Base-by-base conservation (phyloP, 2,113 vertebrate genomes). In the Lophochroa leadbeateri region DNA sequence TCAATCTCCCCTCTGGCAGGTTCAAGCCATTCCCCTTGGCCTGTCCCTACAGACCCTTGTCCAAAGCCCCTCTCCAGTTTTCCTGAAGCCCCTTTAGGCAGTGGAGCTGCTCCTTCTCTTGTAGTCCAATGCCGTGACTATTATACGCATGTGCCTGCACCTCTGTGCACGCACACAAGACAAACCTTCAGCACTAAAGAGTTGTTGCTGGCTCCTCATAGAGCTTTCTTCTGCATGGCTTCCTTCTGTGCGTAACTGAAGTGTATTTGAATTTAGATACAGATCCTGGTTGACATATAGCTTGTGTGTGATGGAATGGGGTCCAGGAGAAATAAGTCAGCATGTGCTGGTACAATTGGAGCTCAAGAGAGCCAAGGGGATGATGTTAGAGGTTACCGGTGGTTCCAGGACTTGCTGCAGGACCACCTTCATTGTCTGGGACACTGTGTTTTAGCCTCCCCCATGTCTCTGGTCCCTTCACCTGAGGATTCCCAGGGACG, bases 181-280 rank as follows among this genome's bases (percentile, higher is more conserved):
- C 31, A 77, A 93, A 33, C 71, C 79, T 58, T 14, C 85, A 39
- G 78, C 7, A 6, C 85, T 24, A 8, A 43, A 44, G 57, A 79
- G 81, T 67, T 60, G 63, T 41, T 20, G 29, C 21, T 9, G 9
- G 44, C 74, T 92, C 61, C 82, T 90, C 80, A 3, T 5, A 21
- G 55, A 63, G 71, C 80, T 87, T 67, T 18, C 49, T 33, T 24
- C 82, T 88, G 96, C 90, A 88, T 93, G 87, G 82, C 94, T 96
- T 91, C 78, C 41, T 75, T 15, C 83, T 47, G 35, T 35, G 49
- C 47, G 5, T 63, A 49, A 64, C 41, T 74, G 41, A 52, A 29
- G 35, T 17, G 41, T 94, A 92, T 89, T 81, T 83, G 53, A 93
- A 44, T 71, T 60, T 74, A 93, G 27, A 33, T 47, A 23, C 74